Evolutionary conservation across 2,113 vertebrate genomes (phyloP).

Genomic region (Gnathonemus echidnorhynchus): DNA sequence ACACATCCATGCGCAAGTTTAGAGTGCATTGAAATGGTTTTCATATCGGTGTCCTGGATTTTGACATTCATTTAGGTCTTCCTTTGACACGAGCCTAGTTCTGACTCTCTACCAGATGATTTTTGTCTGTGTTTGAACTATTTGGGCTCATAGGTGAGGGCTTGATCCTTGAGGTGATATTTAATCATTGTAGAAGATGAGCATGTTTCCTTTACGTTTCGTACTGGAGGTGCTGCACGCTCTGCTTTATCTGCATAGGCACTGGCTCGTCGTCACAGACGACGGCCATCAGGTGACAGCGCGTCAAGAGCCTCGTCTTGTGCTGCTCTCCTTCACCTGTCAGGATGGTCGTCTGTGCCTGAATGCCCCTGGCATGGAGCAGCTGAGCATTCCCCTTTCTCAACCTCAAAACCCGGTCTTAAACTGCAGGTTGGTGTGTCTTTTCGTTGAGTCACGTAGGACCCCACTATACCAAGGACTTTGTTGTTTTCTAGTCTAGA

Average conservation of each 20-base stretch:
- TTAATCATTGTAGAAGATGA: background rate
- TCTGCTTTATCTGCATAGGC: conserved; percentile 50
- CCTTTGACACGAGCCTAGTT: background rate
- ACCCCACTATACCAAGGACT: background rate
- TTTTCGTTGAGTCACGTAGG: background rate
- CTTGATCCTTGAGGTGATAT: background rate
- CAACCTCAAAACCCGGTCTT: conserved; percentile 50
- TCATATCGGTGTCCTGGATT: background rate
- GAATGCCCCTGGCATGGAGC: conserved; percentile 66
- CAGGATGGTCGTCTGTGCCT: conserved; percentile 52
- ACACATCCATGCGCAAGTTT: background rate
- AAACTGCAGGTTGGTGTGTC: conserved; percentile 55
- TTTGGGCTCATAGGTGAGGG: background rate
- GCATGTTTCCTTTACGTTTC: background rate
- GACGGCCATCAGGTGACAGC: conserved; percentile 79
- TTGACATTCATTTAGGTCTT: background rate
- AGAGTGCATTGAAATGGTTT: background rate
- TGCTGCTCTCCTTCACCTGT: conserved; percentile 62
- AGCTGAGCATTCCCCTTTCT: conserved; percentile 56
- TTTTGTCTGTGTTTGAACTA: background rate
- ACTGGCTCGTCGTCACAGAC: conserved; percentile 79
- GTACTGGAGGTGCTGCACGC: background rate
- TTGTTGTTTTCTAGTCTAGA: background rate
- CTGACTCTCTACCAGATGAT: background rate
- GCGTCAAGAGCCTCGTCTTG: conserved; percentile 78